phyloP scores from a whole-genome alignment of 2,888 invertebrate species.

The Drosophila mayaguana region DNA sequence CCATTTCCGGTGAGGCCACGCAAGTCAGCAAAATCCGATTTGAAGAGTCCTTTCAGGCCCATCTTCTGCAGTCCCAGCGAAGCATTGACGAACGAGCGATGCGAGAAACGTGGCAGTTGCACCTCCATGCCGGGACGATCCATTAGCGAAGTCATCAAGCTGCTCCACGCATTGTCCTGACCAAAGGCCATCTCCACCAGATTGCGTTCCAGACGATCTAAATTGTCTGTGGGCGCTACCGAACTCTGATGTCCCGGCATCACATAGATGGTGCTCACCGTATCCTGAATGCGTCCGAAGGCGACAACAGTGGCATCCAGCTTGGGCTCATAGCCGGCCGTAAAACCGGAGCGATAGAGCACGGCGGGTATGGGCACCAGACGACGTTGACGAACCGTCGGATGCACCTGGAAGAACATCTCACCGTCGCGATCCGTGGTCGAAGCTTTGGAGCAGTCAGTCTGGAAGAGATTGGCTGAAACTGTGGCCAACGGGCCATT shows the following conservation, averaged over 20 bases:
- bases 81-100: slow-evolving; percentile 92
- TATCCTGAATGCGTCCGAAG: slow-evolving; percentile 89
- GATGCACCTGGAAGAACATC: slow-evolving; percentile 93
- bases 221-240: slow-evolving; percentile 91
- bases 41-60: slow-evolving; percentile 93
- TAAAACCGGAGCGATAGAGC: slow-evolving; percentile 90
- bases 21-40: slow-evolving; percentile 91
- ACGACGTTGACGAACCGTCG: slow-evolving; percentile 91
- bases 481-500: slow-evolving; percentile 92
- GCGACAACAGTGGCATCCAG: slow-evolving; percentile 94
- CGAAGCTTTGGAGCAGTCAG: slow-evolving; percentile 91
- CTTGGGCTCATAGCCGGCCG: slow-evolving; percentile 94
- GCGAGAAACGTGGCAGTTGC: slow-evolving; percentile 93
- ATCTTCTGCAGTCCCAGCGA: slow-evolving; percentile 91
- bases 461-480: slow-evolving; percentile 93
- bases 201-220: slow-evolving; percentile 90
- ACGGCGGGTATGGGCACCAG: slow-evolving; percentile 94
- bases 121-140: slow-evolving; percentile 92
- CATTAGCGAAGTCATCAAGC: slow-evolving; percentile 90
- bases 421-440: slow-evolving; percentile 93
- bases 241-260: slow-evolving; percentile 95
- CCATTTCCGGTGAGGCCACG: slow-evolving; percentile 92
- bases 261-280: slow-evolving; percentile 92
- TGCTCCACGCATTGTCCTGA: slow-evolving; percentile 90
- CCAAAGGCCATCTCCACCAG: slow-evolving; percentile 88